phyloP scores from a whole-genome alignment of 2,888 invertebrate genomes.

The Drosophila lacicola region DNA sequence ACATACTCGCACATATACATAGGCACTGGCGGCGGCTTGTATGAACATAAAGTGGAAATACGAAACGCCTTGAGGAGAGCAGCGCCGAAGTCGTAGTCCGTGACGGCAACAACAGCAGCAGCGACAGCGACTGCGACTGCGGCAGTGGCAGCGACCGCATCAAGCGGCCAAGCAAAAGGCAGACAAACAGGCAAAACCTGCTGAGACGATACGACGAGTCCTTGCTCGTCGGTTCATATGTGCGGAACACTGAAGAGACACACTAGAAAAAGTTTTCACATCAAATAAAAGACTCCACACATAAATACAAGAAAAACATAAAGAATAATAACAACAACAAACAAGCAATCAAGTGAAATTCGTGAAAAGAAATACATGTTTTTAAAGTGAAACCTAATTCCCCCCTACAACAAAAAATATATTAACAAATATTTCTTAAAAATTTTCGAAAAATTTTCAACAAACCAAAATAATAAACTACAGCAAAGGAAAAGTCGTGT shows the following conservation, averaged over 20 bases:
- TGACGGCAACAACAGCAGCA: constrained; percentile 46
- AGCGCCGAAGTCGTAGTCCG: constrained; percentile 47
- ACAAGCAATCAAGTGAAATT: constrained; percentile 56
- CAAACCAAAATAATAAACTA: constrained; percentile 26
- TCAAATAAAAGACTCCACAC: constrained; percentile 47
- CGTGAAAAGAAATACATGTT: constrained; percentile 44
- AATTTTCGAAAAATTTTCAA: constrained; percentile 49
- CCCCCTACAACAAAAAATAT: constrained; percentile 16
- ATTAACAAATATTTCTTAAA: constrained; percentile 35
- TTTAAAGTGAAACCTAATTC: constrained; percentile 51
- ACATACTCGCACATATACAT: constrained; percentile 26
- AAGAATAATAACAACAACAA: constrained; percentile 36
- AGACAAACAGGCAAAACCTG: constrained; percentile 84
- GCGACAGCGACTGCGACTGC: constrained; percentile 29
- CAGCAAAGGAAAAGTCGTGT: constrained; percentile 34
- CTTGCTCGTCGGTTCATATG: constrained; percentile 84
- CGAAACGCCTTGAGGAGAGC: constrained; percentile 78
- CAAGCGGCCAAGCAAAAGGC: constrained; percentile 78
- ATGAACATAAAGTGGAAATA: constrained; percentile 72
- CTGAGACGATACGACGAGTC: constrained; percentile 84
- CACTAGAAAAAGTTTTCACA: constrained; percentile 53
- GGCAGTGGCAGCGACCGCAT: constrained; percentile 47
- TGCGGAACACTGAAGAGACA: constrained; percentile 76
- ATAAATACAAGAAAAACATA: constrained; percentile 29
- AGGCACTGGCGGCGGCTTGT: constrained; percentile 52